Evolutionary conservation across 2,797 vertebrate genomes (phyloP).

Genomic region (Pachyuromys duprasi): DNA sequence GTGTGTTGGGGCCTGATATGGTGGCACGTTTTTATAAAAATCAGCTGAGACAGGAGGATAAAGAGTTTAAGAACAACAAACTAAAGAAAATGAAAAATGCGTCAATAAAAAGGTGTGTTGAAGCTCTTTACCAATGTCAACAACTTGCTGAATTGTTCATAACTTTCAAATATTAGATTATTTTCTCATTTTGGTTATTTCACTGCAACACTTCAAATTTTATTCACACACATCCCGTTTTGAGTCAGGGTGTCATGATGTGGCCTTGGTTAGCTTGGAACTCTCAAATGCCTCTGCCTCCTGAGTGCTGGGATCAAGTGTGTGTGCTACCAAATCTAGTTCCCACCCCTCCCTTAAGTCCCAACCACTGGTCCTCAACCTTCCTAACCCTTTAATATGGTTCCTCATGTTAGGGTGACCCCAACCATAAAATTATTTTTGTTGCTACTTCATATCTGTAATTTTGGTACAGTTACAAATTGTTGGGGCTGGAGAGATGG

Average conservation of each 20-base stretch:
- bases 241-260: neutral
- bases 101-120: neutral
- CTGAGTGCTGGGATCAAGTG: too few species aligned
- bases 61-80: neutral
- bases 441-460: neutral
- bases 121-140: neutral
- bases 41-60: neutral
- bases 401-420: too few species aligned
- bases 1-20: too few species aligned
- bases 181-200: slow-evolving; percentile 10
- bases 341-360: neutral
- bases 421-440: too few species aligned
- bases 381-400: neutral
- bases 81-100: neutral
- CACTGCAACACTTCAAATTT: neutral
- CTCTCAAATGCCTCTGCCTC: neutral
- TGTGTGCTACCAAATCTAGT: neutral
- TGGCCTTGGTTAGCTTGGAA: neutral
- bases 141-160: slow-evolving; percentile 48
- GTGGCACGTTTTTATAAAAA: neutral
- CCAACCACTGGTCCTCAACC: neutral
- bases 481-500: too few species aligned
- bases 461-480: neutral
- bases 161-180: slow-evolving; percentile 45
- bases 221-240: neutral